phyloP scores from a whole-genome alignment of 1,140 invertebrate species.

The Venustaconcha ellipsiformis region DNA sequence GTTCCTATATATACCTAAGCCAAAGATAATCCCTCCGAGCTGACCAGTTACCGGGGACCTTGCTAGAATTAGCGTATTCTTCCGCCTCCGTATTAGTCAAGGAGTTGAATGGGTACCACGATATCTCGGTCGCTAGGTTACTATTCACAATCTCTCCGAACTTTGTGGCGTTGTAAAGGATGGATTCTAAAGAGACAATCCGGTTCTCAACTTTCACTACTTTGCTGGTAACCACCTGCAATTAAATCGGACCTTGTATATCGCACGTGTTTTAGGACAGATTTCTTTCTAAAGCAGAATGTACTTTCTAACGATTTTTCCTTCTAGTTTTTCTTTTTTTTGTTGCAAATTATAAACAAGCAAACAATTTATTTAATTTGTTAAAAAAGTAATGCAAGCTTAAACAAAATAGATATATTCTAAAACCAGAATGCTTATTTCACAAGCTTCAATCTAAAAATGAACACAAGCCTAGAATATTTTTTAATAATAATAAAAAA shows the following conservation, averaged over 20 bases:
- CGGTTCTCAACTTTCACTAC: constrained; percentile 29
- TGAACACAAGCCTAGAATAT: no score
- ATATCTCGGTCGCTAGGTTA: constrained; percentile 41
- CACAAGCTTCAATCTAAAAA: no score
- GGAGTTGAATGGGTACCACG: constrained; percentile 1
- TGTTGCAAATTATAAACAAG: no score
- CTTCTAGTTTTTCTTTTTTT: no score
- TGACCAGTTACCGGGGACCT: constrained; percentile 26
- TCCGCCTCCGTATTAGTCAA: constrained; percentile 19
- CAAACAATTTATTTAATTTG: no score
- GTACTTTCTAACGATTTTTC: no score
- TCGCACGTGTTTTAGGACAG: no score
- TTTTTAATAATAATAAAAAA: no score
- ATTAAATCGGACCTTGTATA: not conserved
- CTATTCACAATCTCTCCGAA: constrained; percentile 25
- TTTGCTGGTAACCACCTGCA: constrained; percentile 28
- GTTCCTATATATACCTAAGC: constrained; percentile 23
- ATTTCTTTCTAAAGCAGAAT: no score
- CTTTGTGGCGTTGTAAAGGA: constrained; percentile 29
- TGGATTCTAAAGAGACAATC: constrained; percentile 22
- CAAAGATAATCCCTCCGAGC: constrained; percentile 29
- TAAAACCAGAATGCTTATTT: no score
- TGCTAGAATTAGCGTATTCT: constrained; percentile 8
- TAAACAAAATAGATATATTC: no score
- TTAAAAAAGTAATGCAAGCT: no score